These are phyloP conservation scores for Geodia barretti DNA, from an alignment of 37 sponge, comb jelly and placozoan genomes.

Conservation along the genomic window DNA sequence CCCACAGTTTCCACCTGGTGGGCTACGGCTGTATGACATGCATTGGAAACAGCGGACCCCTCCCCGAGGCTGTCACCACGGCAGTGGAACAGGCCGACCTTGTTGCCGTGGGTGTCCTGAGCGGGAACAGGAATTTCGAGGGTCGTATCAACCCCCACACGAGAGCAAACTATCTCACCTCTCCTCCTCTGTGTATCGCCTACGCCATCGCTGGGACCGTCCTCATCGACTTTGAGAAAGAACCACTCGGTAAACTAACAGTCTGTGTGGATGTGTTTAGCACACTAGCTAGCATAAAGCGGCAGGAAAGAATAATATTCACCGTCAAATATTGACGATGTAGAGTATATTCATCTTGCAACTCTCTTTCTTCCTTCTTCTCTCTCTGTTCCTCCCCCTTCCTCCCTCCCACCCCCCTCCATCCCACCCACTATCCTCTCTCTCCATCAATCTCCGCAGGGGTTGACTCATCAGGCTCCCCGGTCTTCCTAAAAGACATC, in stretches of 20 bases:
- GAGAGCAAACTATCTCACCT: slow-evolving; percentile 92
- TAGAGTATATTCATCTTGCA: background rate
- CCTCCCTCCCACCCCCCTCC: background rate
- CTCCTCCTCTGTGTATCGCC: slow-evolving; percentile 92
- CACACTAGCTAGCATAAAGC: no score
- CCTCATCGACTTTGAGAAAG: slow-evolving; percentile 87
- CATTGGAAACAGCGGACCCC: slow-evolving; percentile 92
- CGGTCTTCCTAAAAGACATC: slow-evolving; percentile 88
- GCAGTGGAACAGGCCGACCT: slow-evolving; percentile 85
- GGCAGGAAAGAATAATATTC: background rate
- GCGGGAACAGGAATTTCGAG: slow-evolving; percentile 95
- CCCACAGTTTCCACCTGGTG: slow-evolving; percentile 68
- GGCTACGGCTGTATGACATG: slow-evolving; percentile 96
- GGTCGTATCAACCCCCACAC: slow-evolving; percentile 94
- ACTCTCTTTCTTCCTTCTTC: background rate
- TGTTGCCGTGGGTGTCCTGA: slow-evolving; percentile 89
- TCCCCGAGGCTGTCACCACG: slow-evolving; percentile 66
- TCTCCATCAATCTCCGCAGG: slow-evolving; percentile 33
- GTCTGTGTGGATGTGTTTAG: no score
- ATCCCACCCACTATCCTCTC: background rate
- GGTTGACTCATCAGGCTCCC: slow-evolving; percentile 44
- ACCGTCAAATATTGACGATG: no score
- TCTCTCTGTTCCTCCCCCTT: background rate
- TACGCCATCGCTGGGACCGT: slow-evolving; percentile 95
- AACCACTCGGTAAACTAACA: slow-evolving; percentile 73